Evolutionary conservation across 2,888 invertebrate species (phyloP), one percentile per base, ranked within the genome.

Genomic region (Eristalis tenax): DNA sequence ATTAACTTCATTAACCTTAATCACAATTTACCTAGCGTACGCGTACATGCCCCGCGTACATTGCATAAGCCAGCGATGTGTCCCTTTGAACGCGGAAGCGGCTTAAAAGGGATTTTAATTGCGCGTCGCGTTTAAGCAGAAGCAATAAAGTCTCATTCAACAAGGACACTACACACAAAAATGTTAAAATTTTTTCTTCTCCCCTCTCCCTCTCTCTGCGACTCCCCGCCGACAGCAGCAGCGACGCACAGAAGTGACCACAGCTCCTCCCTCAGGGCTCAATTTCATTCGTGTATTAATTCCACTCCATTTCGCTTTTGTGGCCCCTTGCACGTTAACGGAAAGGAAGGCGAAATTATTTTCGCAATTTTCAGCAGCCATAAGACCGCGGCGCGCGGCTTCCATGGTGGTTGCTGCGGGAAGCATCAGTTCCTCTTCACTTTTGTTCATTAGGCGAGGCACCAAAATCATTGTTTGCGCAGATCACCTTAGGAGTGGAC

Each of bases 51-150:
- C 13, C 38, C 15, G 22, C 59, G 38, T 32, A 8, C 57, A 32
- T 66, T 57, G 43, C 76, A 68, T 76, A 76, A 68, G 66, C 75
- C 50, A 43, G 56, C 35, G 43, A 11, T 63, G 18, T 40, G 26
- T 23, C 66, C 61, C 61, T 69, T 79, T 64, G 74, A 79, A 69
- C 74, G 38, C 40, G n/a, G 57, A 73, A 69, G 74, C 35, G 75
- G 75, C 75, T 80, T 84, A 75, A 66, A 66, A 61, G 18, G 75
- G 83, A 80, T 80, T 80, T 80, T 75, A 70, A 83, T 70, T 57
- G 56, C 70, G 38, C n/a, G 38, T 70, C 15, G 69, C 56, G 57
- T 57, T 74, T 32, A 79, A 59, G 59, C 75, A 35, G 70, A 79
- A 64, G 66, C 75, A 75, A 61, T 75, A 80, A 79, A 66, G 80